Base-by-base conservation (phyloP, 2,888 invertebrate genomes). In the Agelastica alni region DNA sequence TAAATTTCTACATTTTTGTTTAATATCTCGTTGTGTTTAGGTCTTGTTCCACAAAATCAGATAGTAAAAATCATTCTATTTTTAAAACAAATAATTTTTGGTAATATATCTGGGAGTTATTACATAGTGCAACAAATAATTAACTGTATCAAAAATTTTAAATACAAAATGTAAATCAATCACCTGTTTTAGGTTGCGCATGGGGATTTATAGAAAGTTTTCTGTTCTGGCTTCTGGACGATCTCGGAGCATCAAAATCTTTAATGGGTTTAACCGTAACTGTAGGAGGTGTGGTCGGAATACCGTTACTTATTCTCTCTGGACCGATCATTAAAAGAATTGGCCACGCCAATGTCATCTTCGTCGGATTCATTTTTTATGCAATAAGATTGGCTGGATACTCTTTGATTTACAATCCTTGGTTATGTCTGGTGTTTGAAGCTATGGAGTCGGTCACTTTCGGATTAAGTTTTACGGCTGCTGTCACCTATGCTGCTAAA, bases 121-220 rank as follows among this genome's bases (percentile, higher is more conserved):
- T n/a, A n/a, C n/a, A n/a, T n/a, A n/a, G n/a, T n/a, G n/a, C n/a
- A n/a, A n/a, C n/a, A n/a, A n/a, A n/a, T n/a, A n/a, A n/a, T n/a
- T n/a, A n/a, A n/a, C n/a, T n/a, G n/a, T n/a, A n/a, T n/a, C n/a
- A n/a, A n/a, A n/a, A n/a, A n/a, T n/a, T n/a, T n/a, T n/a, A n/a
- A n/a, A n/a, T n/a, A n/a, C n/a, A n/a, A n/a, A n/a, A n/a, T n/a
- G n/a, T n/a, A n/a, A n/a, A n/a, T n/a, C n/a, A n/a, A 34, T 26
- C 2, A 39, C 7, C 2, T n/a, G 20, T 77, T 74, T 6, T 75
- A 89, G 89, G 89, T 22, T 86, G 85, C 14, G 87, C 87, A n/a
- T 90, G 89, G 89, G 90, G 90, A 28, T 89, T 87, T 76, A 85
- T 91, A 63, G 90, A 91, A 75, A 89, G 88, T 63, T 91, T 89